Conservation (phyloP, 92 coral and sea anemone genomes). For the Porites rus region DNA sequence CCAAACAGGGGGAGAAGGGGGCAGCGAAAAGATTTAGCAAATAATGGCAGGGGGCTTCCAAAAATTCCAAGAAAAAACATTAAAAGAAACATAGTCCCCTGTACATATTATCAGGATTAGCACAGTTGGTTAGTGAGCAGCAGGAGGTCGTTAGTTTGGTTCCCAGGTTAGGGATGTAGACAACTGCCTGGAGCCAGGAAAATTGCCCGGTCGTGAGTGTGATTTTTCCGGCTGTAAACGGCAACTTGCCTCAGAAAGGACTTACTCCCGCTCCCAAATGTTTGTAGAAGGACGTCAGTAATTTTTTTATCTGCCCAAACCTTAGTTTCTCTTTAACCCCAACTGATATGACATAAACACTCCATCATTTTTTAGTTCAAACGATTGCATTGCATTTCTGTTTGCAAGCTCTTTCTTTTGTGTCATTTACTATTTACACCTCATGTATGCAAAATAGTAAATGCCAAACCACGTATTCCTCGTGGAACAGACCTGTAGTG, state of each 20-base stretch:
- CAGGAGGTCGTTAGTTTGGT: too few species aligned
- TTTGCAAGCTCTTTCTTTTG: constrained; percentile 1
- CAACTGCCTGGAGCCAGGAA: neutral
- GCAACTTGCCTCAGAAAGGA: neutral
- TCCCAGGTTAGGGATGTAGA: neutral
- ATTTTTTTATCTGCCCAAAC: neutral
- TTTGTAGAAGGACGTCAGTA: neutral
- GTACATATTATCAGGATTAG: too few species aligned
- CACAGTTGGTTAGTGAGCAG: too few species aligned
- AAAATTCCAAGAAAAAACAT: too few species aligned
- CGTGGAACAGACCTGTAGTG: constrained; percentile 2
- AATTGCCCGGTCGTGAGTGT: neutral
- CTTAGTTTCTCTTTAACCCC: neutral
- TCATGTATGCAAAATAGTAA: neutral
- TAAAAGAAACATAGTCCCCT: too few species aligned
- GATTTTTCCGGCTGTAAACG: neutral
- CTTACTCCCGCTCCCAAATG: constrained; percentile 4
- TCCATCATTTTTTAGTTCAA: neutral
- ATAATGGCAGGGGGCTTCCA: too few species aligned
- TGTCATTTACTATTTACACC: constrained; percentile 1
- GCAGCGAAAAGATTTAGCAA: too few species aligned
- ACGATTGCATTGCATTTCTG: neutral
- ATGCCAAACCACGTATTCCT: constrained; percentile 5
- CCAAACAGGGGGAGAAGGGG: too few species aligned
- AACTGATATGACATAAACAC: neutral